Conservation (phyloP, 2,113 vertebrate genomes). For the Perognathus longimembris region DNA sequence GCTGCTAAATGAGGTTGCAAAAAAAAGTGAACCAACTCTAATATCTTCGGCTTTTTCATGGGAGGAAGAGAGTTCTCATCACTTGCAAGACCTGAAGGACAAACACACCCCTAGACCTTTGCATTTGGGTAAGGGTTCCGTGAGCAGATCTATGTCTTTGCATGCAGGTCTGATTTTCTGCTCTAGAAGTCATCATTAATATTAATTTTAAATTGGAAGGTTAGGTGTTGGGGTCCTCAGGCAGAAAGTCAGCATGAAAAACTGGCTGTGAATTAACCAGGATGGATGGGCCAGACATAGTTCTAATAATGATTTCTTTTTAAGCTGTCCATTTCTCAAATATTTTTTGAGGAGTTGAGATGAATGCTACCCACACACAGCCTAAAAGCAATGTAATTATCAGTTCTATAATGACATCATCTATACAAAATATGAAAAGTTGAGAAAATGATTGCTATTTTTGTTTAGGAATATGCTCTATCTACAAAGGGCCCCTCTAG, state of each 20-base stretch:
- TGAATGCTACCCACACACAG: slow-evolving; percentile 10
- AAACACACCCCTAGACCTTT: slow-evolving; percentile 32
- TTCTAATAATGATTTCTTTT: background rate
- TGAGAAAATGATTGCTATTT: slow-evolving; percentile 14
- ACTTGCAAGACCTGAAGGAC: slow-evolving; percentile 62
- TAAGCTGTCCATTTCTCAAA: background rate
- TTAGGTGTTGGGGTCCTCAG: slow-evolving; percentile 46
- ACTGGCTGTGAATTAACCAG: slow-evolving; percentile 46
- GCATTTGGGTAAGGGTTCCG: slow-evolving; percentile 17
- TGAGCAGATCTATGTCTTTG: slow-evolving; percentile 12
- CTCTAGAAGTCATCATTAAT: slow-evolving; percentile 41
- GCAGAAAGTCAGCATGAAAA: slow-evolving; percentile 64
- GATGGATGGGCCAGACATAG: slow-evolving; percentile 23
- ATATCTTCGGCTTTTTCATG: slow-evolving; percentile 74
- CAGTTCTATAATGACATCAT: background rate
- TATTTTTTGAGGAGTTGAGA: background rate
- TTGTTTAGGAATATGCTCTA: background rate
- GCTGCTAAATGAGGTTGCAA: slow-evolving; percentile 77
- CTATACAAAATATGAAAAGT: slow-evolving; percentile 19
- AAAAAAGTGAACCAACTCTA: slow-evolving; percentile 73
- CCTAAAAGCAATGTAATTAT: slow-evolving; percentile 26
- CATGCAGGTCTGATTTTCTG: slow-evolving; percentile 54
- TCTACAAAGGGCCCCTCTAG: background rate
- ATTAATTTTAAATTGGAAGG: slow-evolving; percentile 67
- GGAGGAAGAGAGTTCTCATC: slow-evolving; percentile 71